A percentile compares a stretch with the other conserved stretches of the same genome.
Conservation (phyloP, 2,113 vertebrate species). For the Polypterus senegalus region DNA sequence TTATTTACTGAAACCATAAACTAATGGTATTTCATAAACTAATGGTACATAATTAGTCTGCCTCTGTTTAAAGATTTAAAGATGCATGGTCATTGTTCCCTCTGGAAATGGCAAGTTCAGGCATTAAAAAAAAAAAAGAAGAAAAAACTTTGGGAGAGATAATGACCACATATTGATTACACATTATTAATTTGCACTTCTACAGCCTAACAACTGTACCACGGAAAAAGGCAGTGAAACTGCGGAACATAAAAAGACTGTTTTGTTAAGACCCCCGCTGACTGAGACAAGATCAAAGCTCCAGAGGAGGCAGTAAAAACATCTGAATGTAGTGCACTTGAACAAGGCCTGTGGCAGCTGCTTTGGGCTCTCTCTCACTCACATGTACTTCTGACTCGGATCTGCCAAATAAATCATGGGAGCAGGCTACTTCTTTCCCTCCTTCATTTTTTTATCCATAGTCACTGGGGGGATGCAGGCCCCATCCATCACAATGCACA, state of each 20-base stretch:
- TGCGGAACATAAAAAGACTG: conserved; percentile 85
- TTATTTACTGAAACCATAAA: no score
- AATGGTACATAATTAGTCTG: no score
- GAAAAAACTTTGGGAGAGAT: conserved; percentile 4
- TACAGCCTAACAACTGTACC: conserved; percentile 52
- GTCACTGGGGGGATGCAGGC: conserved; percentile 72
- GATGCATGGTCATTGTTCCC: no score
- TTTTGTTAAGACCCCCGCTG: conserved; percentile 87
- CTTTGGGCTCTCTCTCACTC: conserved; percentile 49
- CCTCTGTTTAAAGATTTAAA: no score
- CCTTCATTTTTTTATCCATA: conserved; percentile 75
- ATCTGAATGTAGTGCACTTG: conserved; percentile 50
- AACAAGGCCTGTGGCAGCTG: conserved; percentile 63
- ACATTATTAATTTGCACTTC: conserved; percentile 50
- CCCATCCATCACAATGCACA: conserved; percentile 92
- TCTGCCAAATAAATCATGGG: conserved; percentile 54
- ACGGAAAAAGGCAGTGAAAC: conserved; percentile 62
- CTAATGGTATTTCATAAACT: no score
- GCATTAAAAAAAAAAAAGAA: no score
- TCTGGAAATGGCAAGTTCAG: no score
- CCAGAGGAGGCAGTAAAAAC: conserved; percentile 72
- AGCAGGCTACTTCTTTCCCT: conserved; percentile 47
- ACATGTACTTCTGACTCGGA: conserved; percentile 53
- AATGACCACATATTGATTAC: conserved; percentile 57
- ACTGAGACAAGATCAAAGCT: conserved; percentile 84